These are phyloP conservation scores for Aricia artaxerxes DNA, from an alignment of 2,888 invertebrate species.

Conservation along the genomic window DNA sequence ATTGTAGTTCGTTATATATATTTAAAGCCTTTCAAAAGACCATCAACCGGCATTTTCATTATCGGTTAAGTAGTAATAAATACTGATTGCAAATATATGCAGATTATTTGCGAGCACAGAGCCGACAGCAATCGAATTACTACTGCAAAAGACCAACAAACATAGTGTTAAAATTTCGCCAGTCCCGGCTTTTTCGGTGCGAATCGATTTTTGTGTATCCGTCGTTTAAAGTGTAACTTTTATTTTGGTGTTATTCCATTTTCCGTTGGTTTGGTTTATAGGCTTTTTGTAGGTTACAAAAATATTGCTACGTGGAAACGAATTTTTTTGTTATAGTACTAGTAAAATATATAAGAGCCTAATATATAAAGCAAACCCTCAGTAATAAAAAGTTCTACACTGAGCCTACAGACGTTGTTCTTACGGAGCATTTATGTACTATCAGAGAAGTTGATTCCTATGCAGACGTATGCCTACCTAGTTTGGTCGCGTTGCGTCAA, in stretches of 20 bases:
- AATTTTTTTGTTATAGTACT: neutral
- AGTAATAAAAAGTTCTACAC: no score
- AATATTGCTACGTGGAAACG: neutral
- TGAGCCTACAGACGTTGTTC: no score
- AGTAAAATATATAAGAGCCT: neutral
- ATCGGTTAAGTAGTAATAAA: constrained; percentile 31
- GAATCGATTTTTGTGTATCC: constrained; percentile 34
- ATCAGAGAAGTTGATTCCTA: no score
- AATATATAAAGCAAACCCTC: neutral
- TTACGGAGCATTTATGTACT: no score
- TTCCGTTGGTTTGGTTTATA: neutral
- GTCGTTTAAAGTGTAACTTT: neutral
- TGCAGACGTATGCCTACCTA: no score
- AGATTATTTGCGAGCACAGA: constrained; percentile 62
- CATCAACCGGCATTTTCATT: constrained; percentile 29
- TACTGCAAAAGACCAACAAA: constrained; percentile 54
- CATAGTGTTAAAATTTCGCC: constrained; percentile 51
- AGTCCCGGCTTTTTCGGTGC: constrained; percentile 45
- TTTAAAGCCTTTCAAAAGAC: constrained; percentile 6
- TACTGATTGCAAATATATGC: constrained; percentile 65
- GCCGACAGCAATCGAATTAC: constrained; percentile 62
- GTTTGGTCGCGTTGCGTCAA: no score
- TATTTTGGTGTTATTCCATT: neutral
- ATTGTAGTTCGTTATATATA: neutral
- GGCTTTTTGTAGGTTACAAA: neutral